Conservation (phyloP, 2,888 invertebrate species). For the Cerastis rubricosa region DNA sequence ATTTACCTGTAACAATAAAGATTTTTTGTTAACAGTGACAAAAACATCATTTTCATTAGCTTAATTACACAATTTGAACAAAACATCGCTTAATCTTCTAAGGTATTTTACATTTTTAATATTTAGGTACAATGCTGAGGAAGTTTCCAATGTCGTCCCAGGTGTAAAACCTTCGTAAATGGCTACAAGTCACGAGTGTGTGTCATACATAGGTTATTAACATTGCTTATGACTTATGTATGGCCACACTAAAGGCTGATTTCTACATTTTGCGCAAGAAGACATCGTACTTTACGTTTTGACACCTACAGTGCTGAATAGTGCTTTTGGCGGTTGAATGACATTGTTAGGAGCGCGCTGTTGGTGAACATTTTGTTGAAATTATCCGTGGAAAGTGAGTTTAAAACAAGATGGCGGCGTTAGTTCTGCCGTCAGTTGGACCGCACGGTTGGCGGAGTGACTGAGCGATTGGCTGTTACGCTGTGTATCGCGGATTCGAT, state of each 20-base stretch:
- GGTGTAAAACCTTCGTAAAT: not conserved
- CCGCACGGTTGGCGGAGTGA: too few relatives aligned
- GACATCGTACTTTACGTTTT: conserved; percentile 28
- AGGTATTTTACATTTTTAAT: conserved; percentile 3
- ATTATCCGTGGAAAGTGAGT: not conserved
- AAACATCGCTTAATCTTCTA: conserved; percentile 1
- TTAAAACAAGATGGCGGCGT: not conserved
- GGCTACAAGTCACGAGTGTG: conserved; percentile 23
- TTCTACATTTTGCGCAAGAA: conserved; percentile 44
- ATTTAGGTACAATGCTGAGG: not conserved
- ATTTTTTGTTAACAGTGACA: conserved; percentile 22
- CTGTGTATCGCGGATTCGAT: too few relatives aligned
- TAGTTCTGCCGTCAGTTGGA: not conserved
- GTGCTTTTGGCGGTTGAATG: not conserved
- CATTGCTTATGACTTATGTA: conserved; percentile 21
- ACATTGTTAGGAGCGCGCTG: not conserved
- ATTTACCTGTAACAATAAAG: conserved; percentile 68
- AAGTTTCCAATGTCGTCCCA: conserved; percentile 17
- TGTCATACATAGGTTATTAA: conserved; percentile 30
- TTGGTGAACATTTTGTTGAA: not conserved
- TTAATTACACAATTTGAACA: conserved; percentile 3
- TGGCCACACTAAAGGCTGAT: conserved; percentile 19
- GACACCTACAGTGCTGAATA: not conserved
- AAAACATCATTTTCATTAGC: not conserved
- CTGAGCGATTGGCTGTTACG: too few relatives aligned